A percentile compares a stretch with the other conserved stretches of the same genome.
Conservation (phyloP, 1,140 invertebrate genomes). For the Amyelois transitella region DNA sequence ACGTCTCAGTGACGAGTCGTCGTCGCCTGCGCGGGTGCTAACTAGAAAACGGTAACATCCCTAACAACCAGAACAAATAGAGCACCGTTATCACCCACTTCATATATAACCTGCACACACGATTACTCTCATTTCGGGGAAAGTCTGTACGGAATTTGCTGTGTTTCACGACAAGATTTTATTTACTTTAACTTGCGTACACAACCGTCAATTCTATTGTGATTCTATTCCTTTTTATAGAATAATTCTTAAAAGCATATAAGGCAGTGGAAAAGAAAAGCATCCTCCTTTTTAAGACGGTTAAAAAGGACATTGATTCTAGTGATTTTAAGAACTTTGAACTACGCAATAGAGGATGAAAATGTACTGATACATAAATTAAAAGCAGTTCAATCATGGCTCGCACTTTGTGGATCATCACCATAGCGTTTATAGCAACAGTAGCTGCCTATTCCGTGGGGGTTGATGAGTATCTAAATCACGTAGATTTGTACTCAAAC, state of each 20-base stretch:
- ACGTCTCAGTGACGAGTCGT: constrained; percentile 19
- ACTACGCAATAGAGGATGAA: no score
- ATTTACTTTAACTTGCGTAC: no score
- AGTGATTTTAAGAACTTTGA: no score
- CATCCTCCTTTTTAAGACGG: background rate
- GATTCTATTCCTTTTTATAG: no score
- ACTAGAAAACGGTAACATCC: constrained; percentile 53
- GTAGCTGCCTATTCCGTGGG: constrained; percentile 33
- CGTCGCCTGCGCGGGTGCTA: constrained; percentile 37
- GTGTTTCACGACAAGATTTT: background rate
- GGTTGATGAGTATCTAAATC: background rate
- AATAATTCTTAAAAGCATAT: no score
- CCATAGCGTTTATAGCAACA: constrained; percentile 25
- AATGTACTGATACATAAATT: background rate
- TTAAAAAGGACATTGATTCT: no score
- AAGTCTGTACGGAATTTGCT: background rate
- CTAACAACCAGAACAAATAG: constrained; percentile 53
- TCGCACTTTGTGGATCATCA: constrained; percentile 29
- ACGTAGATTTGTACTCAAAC: background rate
- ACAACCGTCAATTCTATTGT: no score
- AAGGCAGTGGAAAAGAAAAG: no score
- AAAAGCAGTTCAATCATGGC: constrained; percentile 29
- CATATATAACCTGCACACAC: constrained; percentile 43
- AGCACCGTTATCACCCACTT: constrained; percentile 57
- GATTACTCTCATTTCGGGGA: constrained; percentile 35